Percentiles rank a stretch among this genome's conserved stretches.
Evolutionary conservation across 2,888 invertebrate genomes (phyloP).

Genomic region (Disparrhopalites patrizii): DNA sequence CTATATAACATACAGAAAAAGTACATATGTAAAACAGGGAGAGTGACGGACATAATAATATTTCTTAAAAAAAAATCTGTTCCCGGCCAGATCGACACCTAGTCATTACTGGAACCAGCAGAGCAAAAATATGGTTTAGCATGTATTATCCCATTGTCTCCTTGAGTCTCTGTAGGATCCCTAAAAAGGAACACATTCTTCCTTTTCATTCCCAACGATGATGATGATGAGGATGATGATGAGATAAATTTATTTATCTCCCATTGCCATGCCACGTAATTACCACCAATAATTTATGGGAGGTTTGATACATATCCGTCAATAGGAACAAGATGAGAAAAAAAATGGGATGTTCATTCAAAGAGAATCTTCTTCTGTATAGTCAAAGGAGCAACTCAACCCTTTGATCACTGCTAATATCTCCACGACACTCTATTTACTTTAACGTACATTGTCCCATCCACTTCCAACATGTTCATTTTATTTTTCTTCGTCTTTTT

Average conservation of each 20-base stretch:
- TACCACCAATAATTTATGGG: slow-evolving; percentile 1
- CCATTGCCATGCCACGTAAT: not conserved
- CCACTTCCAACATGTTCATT: too few relatives aligned
- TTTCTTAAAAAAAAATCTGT: not conserved
- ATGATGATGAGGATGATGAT: not conserved
- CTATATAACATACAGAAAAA: not conserved
- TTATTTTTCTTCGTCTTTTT: not conserved
- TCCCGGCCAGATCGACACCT: not conserved
- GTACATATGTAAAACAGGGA: not conserved
- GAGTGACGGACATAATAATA: not conserved
- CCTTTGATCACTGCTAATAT: too few relatives aligned
- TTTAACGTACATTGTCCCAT: too few relatives aligned
- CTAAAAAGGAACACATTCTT: not conserved
- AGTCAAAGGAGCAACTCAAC: too few relatives aligned
- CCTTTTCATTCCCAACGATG: not conserved
- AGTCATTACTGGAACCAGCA: slow-evolving; percentile 19
- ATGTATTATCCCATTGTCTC: not conserved
- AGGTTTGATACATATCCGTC: slow-evolving; percentile 12
- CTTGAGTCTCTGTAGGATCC: too few relatives aligned
- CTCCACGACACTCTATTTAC: too few relatives aligned
- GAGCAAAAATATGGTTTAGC: slow-evolving; percentile 7
- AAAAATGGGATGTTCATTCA: too few relatives aligned
- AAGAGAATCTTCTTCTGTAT: too few relatives aligned
- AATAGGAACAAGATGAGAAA: not conserved
- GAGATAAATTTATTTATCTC: slow-evolving; percentile 2